Evolutionary conservation across 1,140 invertebrate species (phyloP), one percentile per base, ranked within the genome.

Genomic region (Diorhabda sublineata): DNA sequence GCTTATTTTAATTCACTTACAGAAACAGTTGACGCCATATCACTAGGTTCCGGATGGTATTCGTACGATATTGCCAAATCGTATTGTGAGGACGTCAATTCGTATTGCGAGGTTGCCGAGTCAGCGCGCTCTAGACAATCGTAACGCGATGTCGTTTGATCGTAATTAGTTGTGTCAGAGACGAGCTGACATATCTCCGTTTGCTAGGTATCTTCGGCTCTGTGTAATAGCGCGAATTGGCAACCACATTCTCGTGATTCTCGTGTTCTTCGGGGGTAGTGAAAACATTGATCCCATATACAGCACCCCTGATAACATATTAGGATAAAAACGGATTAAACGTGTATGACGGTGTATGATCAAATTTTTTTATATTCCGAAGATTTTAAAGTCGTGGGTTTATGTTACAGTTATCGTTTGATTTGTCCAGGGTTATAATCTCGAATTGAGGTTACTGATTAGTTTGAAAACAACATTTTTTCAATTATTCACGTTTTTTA

Each of bases 221-320:
- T 90, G 83, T 93, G 92, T 77, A 93, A 87, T 78, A 93, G 86
- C 77, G 91, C 91, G 82, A 93, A 93, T 82, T 93, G 91, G 86
- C 91, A 93, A 84, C 91, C 91, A 81, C 91, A 93, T 81, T 93
- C 91, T 77, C 91, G 87, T 64, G 88, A 85, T 78, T 92, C 91
- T 79, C 87, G 82, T 74, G 85, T 82, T 80, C 90, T 87, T 74
- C 90, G 86, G 71, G 90, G 89, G 82, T 90, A 90, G 82, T 90
- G 89, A 87, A 92, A 92, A 87, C 91, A 93, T 82, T 90, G 88
- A 81, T 92, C 90, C 85, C 92, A 88, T 69, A 92, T 85, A 80
- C 91, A 91, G 87, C 91, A 93, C 78, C 90, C 89, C 85, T 86
- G 72, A 66, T 64, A 75, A 77, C 69, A 76, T 52, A 52, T 6